Base-by-base conservation (phyloP, 2,113 vertebrate species). In the Brachirus orientalis region DNA sequence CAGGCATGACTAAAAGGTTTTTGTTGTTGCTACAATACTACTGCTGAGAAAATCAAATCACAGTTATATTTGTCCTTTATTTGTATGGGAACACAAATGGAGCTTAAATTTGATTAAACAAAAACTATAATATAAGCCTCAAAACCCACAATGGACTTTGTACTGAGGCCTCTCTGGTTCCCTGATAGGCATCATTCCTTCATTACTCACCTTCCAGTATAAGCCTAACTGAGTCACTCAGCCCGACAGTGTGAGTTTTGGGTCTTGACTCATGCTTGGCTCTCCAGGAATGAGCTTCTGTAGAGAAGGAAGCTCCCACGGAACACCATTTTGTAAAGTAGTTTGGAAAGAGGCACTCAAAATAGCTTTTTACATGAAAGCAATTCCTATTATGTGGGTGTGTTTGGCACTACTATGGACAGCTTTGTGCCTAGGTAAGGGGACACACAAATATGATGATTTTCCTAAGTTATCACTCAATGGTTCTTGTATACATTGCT, bases 201-300 rank as follows among this genome's bases (percentile, higher is more conserved):
- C 68, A 82, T 85, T 67, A 75, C 63, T 87, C 69, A 79, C 52
- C 72, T 76, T 86, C 60, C 75, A 75, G 37, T 69, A 64, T 63
- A 76, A 85, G 40, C 50, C 54, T 3, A 63, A 62, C 38, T 1
- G 18, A 68, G 59, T 69, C 70, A 68, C 22, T 74, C 47, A 68
- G 78, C 48, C 54, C 77, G 74, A 83, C 57, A 72, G 73, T 45
- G 62, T 60, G 68, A 76, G 82, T 72, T 68, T 53, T n/a, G 75
- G 69, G 77, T 70, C 44, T 79, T 43, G 59, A 82, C 48, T 86
- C 62, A 76, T 58, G 75, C 71, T 85, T 74, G 67, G 75, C 79
- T 82, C 69, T 88, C 71, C 71, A 77, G 80, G 83, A 90, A 88
- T 77, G 72, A 77, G 62, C 79, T 84, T 61, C 79, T 80, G 72